phyloP scores from a whole-genome alignment of 1,140 invertebrate species.

The Microplitis demolitor region DNA sequence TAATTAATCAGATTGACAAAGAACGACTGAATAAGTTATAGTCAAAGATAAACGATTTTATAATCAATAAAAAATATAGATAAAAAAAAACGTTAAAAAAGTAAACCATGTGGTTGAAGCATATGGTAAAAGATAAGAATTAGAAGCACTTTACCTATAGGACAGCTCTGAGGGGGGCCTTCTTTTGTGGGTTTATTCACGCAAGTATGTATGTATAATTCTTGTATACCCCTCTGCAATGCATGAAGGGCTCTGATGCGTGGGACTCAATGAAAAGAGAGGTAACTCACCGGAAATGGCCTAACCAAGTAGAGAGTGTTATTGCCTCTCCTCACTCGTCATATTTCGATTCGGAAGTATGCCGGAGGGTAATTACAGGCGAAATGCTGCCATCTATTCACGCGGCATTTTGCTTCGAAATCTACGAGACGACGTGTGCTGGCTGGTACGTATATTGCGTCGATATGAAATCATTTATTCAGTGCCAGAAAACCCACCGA shows the following conservation, averaged over 20 bases:
- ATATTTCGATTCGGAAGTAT: slow-evolving; percentile 14
- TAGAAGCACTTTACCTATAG: slow-evolving; percentile 23
- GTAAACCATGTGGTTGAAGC: slow-evolving; percentile 36
- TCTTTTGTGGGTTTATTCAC: neutral
- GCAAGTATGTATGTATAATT: neutral
- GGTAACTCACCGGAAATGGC: slow-evolving; percentile 55
- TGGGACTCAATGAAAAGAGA: slow-evolving; percentile 34
- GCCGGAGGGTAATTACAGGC: slow-evolving; percentile 26
- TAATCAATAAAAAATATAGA: neutral
- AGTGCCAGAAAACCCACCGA: neutral
- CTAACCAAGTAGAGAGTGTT: neutral
- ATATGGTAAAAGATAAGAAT: slow-evolving; percentile 48
- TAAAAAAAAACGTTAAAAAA: slow-evolving; percentile 9
- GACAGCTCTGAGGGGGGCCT: slow-evolving; percentile 55
- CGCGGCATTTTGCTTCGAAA: neutral
- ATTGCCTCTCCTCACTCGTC: neutral
- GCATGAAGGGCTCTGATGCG: slow-evolving; percentile 44
- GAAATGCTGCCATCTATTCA: slow-evolving; percentile 6
- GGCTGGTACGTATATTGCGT: neutral
- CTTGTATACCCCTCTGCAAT: neutral
- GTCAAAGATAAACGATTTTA: neutral
- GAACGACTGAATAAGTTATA: neutral
- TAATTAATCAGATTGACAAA: neutral
- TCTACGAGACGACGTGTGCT: neutral
- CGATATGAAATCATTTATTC: slow-evolving; percentile 11